Evolutionary conservation across 2,888 invertebrate genomes (phyloP).

Genomic region (Gisinianus flammeolus): DNA sequence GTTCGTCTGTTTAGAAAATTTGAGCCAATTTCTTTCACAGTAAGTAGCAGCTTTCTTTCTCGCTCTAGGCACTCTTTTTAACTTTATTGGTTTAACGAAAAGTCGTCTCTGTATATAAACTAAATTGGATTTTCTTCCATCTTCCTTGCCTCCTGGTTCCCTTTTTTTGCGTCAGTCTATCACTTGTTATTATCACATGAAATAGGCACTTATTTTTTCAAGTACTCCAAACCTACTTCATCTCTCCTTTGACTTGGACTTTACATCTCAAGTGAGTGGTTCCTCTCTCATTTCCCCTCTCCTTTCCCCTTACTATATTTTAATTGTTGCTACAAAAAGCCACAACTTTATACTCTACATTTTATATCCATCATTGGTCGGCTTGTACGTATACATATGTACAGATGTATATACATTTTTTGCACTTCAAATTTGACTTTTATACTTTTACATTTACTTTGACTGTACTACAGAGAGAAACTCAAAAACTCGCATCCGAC

Average conservation of each 20-base stretch:
- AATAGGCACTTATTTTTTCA: constrained; percentile 10
- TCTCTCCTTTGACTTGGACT: neutral
- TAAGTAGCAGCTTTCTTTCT: constrained; percentile 13
- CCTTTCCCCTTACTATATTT: neutral
- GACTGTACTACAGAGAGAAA: too few relatives aligned
- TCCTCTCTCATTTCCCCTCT: neutral
- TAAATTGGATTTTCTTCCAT: constrained; percentile 26
- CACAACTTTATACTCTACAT: too few relatives aligned
- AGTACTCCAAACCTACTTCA: neutral
- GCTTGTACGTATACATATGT: too few relatives aligned
- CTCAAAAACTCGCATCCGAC: too few relatives aligned
- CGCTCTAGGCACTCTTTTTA: constrained; percentile 26
- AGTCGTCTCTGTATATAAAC: constrained; percentile 9
- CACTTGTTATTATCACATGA: constrained; percentile 17
- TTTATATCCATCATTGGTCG: too few relatives aligned
- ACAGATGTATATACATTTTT: too few relatives aligned
- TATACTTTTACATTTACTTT: too few relatives aligned
- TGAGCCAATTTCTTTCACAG: neutral
- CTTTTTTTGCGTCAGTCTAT: constrained; percentile 1
- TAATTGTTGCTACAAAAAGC: neutral
- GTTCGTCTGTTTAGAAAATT: neutral
- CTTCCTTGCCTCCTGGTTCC: neutral
- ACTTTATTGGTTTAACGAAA: constrained; percentile 22
- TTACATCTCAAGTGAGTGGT: neutral
- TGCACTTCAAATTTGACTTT: too few relatives aligned